phyloP scores from a whole-genome alignment of 2,888 invertebrate genomes.

The Luperina testacea region DNA sequence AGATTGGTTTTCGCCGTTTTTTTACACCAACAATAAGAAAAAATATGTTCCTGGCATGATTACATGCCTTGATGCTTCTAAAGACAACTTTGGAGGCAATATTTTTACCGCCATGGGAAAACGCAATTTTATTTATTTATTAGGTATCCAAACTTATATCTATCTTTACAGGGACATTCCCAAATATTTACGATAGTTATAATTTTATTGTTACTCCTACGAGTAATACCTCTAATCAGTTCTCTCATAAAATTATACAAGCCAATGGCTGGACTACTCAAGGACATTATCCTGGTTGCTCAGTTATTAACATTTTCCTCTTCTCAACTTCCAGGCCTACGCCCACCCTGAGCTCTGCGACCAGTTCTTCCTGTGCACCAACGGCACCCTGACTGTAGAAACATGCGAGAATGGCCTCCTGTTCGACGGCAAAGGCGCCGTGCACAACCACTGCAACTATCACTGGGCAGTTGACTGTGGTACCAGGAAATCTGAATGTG shows the following conservation, averaged over 20 bases:
- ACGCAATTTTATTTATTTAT: not conserved
- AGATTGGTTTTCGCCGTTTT: not conserved
- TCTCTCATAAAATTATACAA: too few species aligned
- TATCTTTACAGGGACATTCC: not conserved
- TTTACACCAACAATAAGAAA: not conserved
- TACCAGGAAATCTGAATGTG: conserved; percentile 94
- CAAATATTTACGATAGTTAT: not conserved
- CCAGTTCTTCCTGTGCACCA: conserved; percentile 97
- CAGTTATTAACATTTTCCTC: not conserved
- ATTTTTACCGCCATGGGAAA: not conserved
- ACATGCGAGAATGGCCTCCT: conserved; percentile 97
- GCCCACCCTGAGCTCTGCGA: conserved; percentile 96
- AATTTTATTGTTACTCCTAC: not conserved
- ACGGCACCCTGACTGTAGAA: conserved; percentile 96
- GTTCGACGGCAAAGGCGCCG: conserved; percentile 96
- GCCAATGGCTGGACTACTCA: not conserved
- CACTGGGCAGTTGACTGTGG: conserved; percentile 98
- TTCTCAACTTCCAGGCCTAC: conserved; percentile 91
- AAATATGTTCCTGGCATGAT: not conserved
- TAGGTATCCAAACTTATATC: not conserved
- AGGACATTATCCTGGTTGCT: too few species aligned
- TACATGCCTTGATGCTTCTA: not conserved
- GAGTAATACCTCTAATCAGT: too few species aligned
- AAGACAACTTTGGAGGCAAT: not conserved
- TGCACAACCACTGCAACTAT: conserved; percentile 98